Percentiles rank a stretch among this genome's conserved stretches.
These are phyloP conservation scores for Trissolcus brochymenae DNA, from an alignment of 2,888 invertebrate species.

Conservation along the genomic window DNA sequence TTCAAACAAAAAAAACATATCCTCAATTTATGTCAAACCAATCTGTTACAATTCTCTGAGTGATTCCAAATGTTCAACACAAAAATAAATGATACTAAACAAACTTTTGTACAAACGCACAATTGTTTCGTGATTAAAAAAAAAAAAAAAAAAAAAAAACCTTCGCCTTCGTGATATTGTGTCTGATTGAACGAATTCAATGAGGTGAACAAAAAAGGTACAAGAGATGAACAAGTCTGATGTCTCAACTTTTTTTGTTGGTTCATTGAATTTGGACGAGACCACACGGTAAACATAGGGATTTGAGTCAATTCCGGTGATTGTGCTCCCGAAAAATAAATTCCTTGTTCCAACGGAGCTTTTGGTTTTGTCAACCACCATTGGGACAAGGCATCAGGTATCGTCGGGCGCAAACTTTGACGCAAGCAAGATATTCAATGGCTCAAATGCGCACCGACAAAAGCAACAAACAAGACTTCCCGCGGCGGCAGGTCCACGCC, in stretches of 20 bases:
- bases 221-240: conserved; percentile 11
- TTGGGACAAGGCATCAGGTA: conserved; percentile 10
- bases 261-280: conserved; percentile 31
- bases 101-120: too few species aligned
- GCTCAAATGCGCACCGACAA: conserved; percentile 43
- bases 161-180: too few species aligned
- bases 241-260: conserved; percentile 15
- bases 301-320: conserved; percentile 30
- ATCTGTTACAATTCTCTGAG: conserved; percentile 49
- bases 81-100: too few species aligned
- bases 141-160: too few species aligned
- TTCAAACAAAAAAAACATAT: conserved; percentile 43
- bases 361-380: conserved; percentile 22
- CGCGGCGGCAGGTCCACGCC: conserved; percentile 33
- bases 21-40: conserved; percentile 40
- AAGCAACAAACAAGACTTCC: conserved; percentile 30
- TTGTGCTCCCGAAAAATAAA: conserved; percentile 36
- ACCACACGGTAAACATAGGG: conserved; percentile 21
- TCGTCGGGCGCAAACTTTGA: conserved; percentile 33
- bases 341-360: conserved; percentile 15
- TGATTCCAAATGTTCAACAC: too few species aligned
- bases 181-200: neutral
- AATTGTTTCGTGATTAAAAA: too few species aligned
- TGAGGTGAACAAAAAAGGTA: conserved; percentile 6
- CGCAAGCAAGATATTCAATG: conserved; percentile 38